Evolutionary conservation across 2,797 vertebrate species (phyloP), one percentile per base, ranked within the genome.

Genomic region (Meriones psammophilus): DNA sequence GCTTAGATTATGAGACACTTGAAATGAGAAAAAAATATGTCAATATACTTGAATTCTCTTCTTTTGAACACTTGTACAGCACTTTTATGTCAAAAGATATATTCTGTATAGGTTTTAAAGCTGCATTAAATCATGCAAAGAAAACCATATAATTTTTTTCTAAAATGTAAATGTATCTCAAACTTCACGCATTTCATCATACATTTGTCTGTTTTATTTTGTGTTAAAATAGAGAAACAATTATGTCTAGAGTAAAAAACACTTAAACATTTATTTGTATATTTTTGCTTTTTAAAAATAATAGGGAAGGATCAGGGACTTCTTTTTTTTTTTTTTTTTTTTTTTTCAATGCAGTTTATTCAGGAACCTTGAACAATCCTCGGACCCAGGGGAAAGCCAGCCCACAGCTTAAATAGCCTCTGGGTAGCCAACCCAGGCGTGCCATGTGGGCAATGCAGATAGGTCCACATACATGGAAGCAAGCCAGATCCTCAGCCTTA

Each of bases 121-220:
- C 8, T 83, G 0, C 15, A 46, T 74, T 62, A 50, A 87, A 18
- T 83, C 26, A 14, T 8, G 42, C 77, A 56, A 74, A 36, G 60
- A 60, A 85, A 88, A 30, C 2, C 2, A 6, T 24, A 10, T 42
- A 42, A 42, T 62, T 62, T 60, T 60, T 69, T 14, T 1, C 71
- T 86, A 74, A 93, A 73, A 89, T 54, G 56, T 68, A 89, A 93
- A 9, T 30, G 12, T 54, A 5, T 89, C 20, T 90, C 73, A 95
- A 76, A 90, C 50, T 83, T 81, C 4, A 83, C 76, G 17, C 30
- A 39, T 88, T 86, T 74, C 30, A 17, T 56, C 30, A 62, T 88
- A 76, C 60, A 83, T 77, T 93, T 80, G 2, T 50, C 24, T 69
- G 2, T 39, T 93, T 77, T 83, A 3, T 39, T 93, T 77, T 83